A percentile compares a stretch with the other conserved stretches of the same genome.
Conservation (phyloP, 2,113 vertebrate genomes). For the human (Homo sapiens) region DNA sequence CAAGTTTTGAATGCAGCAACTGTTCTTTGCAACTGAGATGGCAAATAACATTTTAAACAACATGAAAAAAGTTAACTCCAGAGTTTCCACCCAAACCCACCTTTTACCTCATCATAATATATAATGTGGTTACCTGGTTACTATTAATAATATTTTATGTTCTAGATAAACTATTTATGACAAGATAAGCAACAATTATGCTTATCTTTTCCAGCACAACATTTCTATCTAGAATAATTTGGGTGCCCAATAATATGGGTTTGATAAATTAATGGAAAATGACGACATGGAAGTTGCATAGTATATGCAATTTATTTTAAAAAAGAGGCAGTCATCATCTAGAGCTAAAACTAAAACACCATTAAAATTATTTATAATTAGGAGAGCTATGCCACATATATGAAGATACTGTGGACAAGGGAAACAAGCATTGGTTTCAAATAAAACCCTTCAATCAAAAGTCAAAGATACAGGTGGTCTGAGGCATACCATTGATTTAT, state of each 20-base stretch:
- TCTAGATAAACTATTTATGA: not conserved
- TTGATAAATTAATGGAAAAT: not conserved
- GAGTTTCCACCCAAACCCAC: not conserved
- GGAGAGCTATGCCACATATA: not conserved
- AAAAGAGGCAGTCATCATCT: not conserved
- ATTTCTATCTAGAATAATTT: not conserved
- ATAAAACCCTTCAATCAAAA: not conserved
- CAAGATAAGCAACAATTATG: not conserved
- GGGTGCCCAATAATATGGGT: not conserved
- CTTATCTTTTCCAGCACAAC: not conserved
- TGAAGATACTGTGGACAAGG: not conserved
- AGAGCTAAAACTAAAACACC: not conserved
- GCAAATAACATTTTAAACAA: constrained; percentile 19
- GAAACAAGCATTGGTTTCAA: not conserved
- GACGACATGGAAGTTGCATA: not conserved
- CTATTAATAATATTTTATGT: not conserved
- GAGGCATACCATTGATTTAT: not conserved
- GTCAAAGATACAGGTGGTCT: not conserved
- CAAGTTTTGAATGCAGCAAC: not conserved
- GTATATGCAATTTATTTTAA: not conserved
- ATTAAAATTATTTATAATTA: not conserved
- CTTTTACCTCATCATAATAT: not conserved
- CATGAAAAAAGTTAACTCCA: not conserved
- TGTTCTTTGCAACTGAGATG: not conserved
- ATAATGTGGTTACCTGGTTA: not conserved